These are phyloP conservation scores for Plectropomus leopardus DNA, from an alignment of 2,113 vertebrate species.

Conservation along the genomic window DNA sequence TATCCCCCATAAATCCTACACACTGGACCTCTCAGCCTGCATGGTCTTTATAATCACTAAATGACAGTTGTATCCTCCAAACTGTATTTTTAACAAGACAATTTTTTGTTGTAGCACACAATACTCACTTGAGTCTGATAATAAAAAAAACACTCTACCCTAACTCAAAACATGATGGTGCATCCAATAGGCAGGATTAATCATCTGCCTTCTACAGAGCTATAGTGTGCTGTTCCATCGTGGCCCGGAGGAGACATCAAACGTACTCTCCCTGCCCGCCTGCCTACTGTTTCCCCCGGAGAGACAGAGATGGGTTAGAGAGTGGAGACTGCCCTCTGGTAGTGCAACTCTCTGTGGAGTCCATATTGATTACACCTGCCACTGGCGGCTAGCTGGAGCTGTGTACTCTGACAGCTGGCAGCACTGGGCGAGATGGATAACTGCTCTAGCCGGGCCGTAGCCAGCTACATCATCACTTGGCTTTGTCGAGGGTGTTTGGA, in stretches of 20 bases:
- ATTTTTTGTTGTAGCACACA: slow-evolving; percentile 17
- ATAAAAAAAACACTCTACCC: slow-evolving; percentile 34
- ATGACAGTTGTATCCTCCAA: neutral
- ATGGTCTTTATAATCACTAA: neutral
- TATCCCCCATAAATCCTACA: too few species aligned
- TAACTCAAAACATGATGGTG: slow-evolving; percentile 68
- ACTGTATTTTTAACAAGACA: slow-evolving; percentile 10
- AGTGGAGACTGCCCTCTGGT: slow-evolving; percentile 81
- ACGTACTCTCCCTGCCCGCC: slow-evolving; percentile 66
- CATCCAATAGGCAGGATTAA: slow-evolving; percentile 72
- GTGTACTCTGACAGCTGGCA: slow-evolving; percentile 79
- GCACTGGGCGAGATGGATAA: slow-evolving; percentile 79
- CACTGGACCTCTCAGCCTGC: too few species aligned
- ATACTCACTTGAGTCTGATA: slow-evolving; percentile 34
- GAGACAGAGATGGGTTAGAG: slow-evolving; percentile 77
- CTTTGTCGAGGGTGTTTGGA: slow-evolving; percentile 64
- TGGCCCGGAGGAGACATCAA: slow-evolving; percentile 78
- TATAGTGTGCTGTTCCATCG: slow-evolving; percentile 65
- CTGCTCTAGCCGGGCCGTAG: slow-evolving; percentile 62
- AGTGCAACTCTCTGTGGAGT: slow-evolving; percentile 81
- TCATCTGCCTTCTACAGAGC: slow-evolving; percentile 63
- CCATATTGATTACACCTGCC: slow-evolving; percentile 85
- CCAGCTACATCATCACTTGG: slow-evolving; percentile 75
- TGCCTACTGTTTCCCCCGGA: slow-evolving; percentile 78
- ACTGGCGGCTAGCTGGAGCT: slow-evolving; percentile 78